Conservation (phyloP, 2,797 vertebrate species). For the Heterohyrax brucei region DNA sequence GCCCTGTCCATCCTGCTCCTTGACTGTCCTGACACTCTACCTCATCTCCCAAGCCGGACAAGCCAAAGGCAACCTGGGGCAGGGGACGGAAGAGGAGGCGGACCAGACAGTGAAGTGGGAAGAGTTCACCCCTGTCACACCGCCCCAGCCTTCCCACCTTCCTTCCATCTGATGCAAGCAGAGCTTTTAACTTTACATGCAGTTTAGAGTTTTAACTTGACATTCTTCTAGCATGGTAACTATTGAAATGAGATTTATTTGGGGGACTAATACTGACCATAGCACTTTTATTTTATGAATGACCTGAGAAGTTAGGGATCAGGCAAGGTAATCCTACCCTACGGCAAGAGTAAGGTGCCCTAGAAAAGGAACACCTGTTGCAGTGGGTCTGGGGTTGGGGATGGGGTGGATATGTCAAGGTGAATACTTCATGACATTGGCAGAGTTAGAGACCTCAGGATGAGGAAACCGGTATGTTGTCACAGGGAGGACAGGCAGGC, state of each 20-base stretch:
- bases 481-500: not conserved
- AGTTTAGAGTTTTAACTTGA: not conserved
- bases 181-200: not conserved
- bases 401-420: not conserved
- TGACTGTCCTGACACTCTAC: not conserved
- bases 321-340: not conserved
- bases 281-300: not conserved
- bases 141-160: not conserved
- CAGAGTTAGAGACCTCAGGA: not conserved
- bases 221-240: not conserved
- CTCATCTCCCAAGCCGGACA: not conserved
- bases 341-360: not conserved
- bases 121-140: not conserved
- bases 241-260: not conserved
- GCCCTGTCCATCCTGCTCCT: not conserved
- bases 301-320: not conserved
- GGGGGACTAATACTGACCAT: no score
- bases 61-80: not conserved
- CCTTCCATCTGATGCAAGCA: not conserved
- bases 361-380: not conserved
- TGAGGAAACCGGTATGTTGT: not conserved
- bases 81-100: not conserved
- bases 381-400: not conserved
- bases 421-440: not conserved
- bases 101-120: not conserved